Percentiles rank a stretch among this genome's conserved stretches.
phyloP scores from a whole-genome alignment of 2,888 invertebrate genomes.

The Scaptomyza polygonia region DNA sequence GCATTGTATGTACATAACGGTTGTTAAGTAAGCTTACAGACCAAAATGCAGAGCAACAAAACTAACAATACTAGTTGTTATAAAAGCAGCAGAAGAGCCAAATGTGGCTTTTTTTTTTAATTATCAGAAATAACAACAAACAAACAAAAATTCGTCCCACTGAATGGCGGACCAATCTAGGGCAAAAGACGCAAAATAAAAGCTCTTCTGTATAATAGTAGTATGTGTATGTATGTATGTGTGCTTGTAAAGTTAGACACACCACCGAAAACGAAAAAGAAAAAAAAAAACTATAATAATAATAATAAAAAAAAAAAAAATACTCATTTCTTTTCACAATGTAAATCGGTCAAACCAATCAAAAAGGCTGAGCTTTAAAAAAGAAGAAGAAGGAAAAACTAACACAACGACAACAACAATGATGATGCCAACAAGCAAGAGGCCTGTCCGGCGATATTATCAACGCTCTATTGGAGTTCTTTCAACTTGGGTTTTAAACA shows the following conservation, averaged over 20 bases:
- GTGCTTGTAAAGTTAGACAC: conserved; percentile 29
- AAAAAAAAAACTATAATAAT: conserved; percentile 11
- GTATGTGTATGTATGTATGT: not conserved
- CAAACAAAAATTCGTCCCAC: conserved; percentile 17
- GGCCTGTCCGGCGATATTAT: conserved; percentile 46
- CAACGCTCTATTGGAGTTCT: conserved; percentile 66
- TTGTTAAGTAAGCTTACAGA: conserved; percentile 36
- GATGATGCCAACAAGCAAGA: conserved; percentile 21
- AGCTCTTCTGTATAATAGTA: conserved; percentile 30
- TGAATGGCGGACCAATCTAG: conserved; percentile 47
- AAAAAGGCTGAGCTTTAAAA: conserved; percentile 51
- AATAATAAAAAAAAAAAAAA: conserved; percentile 22
- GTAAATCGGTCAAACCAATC: conserved; percentile 78
- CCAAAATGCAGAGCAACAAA: conserved; percentile 22
- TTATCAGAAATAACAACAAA: conserved; percentile 62
- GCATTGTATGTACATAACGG: conserved; percentile 32
- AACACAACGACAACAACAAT: conserved; percentile 17
- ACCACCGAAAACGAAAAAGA: conserved; percentile 33
- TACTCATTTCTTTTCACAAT: conserved; percentile 73
- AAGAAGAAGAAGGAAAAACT: conserved; percentile 22
- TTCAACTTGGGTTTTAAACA: conserved; percentile 62
- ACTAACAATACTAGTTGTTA: conserved; percentile 31
- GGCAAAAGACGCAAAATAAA: conserved; percentile 66
- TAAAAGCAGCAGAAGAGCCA: conserved; percentile 21
- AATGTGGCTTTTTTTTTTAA: conserved; percentile 68